Evolutionary conservation across 2,888 invertebrate genomes (phyloP).

Genomic region (Platypus cylindrus): DNA sequence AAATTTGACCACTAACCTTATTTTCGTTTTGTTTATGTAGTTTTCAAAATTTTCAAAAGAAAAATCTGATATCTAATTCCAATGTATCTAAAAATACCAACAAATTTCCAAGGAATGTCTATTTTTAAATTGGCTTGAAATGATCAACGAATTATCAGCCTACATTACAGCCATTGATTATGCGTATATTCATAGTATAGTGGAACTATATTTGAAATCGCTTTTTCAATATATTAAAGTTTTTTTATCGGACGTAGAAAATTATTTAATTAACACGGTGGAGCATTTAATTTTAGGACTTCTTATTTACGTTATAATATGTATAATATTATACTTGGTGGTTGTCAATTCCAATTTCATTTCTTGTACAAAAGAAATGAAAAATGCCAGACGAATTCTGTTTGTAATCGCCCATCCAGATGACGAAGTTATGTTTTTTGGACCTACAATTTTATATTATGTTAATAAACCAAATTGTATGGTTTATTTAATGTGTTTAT

Average conservation of each 20-base stretch:
- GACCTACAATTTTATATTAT: conserved; percentile 70
- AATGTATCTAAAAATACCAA: conserved; percentile 16
- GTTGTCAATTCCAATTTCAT: conserved; percentile 35
- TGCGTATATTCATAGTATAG: conserved; percentile 4
- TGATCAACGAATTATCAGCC: conserved; percentile 25
- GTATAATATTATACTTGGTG: conserved; percentile 36
- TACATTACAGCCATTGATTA: conserved; percentile 20
- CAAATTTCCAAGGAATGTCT: conserved; percentile 22
- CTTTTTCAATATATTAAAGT: conserved; percentile 4
- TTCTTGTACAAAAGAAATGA: conserved; percentile 39
- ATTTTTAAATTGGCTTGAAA: conserved; percentile 27
- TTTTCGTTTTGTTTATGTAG: too few relatives aligned
- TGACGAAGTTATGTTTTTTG: conserved; percentile 99
- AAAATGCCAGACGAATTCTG: conserved; percentile 50
- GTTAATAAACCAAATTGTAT: conserved; percentile 48
- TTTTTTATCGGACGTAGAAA: conserved; percentile 8
- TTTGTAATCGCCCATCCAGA: conserved; percentile 93
- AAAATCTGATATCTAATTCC: too few relatives aligned
- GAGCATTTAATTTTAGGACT: conserved; percentile 40
- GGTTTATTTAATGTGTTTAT: conserved; percentile 74
- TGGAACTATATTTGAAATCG: conserved; percentile 2
- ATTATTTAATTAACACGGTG: conserved; percentile 42
- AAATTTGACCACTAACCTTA: too few relatives aligned
- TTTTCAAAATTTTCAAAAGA: too few relatives aligned
- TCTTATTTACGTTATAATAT: conserved; percentile 41